Conservation (phyloP, 1,140 invertebrate genomes). For the Meloidogyne hapla region DNA sequence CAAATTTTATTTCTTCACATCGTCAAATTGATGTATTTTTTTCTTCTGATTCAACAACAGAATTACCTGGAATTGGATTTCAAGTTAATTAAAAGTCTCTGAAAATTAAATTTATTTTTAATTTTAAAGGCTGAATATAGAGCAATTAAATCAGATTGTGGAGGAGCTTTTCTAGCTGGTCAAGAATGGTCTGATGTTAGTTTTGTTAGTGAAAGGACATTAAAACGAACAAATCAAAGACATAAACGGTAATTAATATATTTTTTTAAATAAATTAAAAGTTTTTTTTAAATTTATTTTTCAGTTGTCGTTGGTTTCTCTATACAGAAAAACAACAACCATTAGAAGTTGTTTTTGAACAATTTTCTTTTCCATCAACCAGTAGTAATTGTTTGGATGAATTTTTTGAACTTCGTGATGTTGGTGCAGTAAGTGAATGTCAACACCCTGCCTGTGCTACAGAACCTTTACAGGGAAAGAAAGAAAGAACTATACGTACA, state of each 20-base stretch:
- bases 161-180: slow-evolving; percentile 35
- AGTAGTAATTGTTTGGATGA: slow-evolving; percentile 54
- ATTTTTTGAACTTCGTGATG: slow-evolving; percentile 58
- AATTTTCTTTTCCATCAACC: slow-evolving; percentile 54
- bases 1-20: slow-evolving; percentile 38
- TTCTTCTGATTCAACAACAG: slow-evolving; percentile 44
- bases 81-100: slow-evolving; percentile 24
- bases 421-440: slow-evolving; percentile 52
- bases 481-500: slow-evolving; percentile 27
- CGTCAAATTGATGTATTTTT: slow-evolving; percentile 49
- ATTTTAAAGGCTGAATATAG: slow-evolving; percentile 21
- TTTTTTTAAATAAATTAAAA: neutral
- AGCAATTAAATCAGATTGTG: slow-evolving; percentile 38
- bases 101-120: too few relatives aligned
- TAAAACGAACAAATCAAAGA: slow-evolving; percentile 52
- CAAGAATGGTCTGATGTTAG: slow-evolving; percentile 14
- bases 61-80: slow-evolving; percentile 12
- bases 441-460: slow-evolving; percentile 56
- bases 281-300: neutral
- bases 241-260: slow-evolving; percentile 43
- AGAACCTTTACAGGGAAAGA: slow-evolving; percentile 19
- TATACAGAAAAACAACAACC: slow-evolving; percentile 38
- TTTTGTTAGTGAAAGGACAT: slow-evolving; percentile 44
- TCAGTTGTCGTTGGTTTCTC: slow-evolving; percentile 51
- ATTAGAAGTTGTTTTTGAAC: slow-evolving; percentile 51